Conservation (phyloP, 2,797 vertebrate species). For the Coreius guichenoti region DNA sequence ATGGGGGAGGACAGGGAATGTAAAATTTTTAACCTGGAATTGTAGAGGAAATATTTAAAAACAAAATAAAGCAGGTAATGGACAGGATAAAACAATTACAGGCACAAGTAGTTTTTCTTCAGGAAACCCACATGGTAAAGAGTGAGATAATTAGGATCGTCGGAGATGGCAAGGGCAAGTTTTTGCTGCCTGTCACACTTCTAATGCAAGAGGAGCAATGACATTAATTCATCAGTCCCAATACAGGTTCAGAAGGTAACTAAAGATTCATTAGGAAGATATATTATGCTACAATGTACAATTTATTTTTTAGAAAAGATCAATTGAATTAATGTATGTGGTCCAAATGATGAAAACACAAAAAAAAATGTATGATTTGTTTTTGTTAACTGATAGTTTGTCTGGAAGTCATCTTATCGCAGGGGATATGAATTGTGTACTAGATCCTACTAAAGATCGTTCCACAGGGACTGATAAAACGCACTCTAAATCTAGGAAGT, state of each 20-base stretch:
- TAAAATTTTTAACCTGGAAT: not conserved
- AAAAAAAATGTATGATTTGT: not conserved
- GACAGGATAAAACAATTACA: slow-evolving; percentile 12
- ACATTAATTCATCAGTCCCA: slow-evolving; percentile 24
- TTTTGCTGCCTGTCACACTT: slow-evolving; percentile 24
- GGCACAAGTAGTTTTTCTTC: slow-evolving; percentile 13
- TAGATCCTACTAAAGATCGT: slow-evolving; percentile 31
- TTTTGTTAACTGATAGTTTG: not conserved
- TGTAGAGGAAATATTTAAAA: slow-evolving; percentile 2
- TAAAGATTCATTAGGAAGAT: too few relatives aligned
- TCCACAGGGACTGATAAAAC: slow-evolving; percentile 36
- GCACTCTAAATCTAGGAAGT: slow-evolving; percentile 7
- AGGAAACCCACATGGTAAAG: not conserved
- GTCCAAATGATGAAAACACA: slow-evolving; percentile 8
- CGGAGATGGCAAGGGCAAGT: not conserved
- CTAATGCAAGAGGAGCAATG: not conserved
- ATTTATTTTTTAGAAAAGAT: not conserved
- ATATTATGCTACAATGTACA: slow-evolving; percentile 22
- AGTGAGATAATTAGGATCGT: not conserved
- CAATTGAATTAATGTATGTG: not conserved
- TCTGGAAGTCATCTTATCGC: not conserved
- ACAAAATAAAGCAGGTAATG: slow-evolving; percentile 8
- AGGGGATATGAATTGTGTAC: slow-evolving; percentile 32
- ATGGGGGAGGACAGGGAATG: not conserved
- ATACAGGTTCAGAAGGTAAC: too few relatives aligned